These are phyloP conservation scores for Numenius phaeopus DNA, from an alignment of 2,797 vertebrate species.

Conservation along the genomic window DNA sequence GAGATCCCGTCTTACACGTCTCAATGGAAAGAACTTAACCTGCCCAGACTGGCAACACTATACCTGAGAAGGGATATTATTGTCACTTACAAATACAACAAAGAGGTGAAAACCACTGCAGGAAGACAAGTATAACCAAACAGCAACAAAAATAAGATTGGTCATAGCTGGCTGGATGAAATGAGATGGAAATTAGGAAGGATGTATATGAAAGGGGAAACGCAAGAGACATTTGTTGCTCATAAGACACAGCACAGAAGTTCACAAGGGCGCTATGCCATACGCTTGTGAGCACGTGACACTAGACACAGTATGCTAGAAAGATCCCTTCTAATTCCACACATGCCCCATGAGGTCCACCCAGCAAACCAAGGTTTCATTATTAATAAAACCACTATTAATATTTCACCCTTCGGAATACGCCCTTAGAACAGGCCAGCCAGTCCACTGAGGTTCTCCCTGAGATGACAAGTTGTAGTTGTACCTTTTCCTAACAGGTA, in stretches of 20 bases:
- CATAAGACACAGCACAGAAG: not conserved
- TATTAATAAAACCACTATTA: not conserved
- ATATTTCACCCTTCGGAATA: not conserved
- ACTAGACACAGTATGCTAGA: not conserved
- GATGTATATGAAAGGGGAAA: not conserved
- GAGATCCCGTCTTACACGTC: not conserved
- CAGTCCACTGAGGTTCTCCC: not conserved
- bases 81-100: not conserved
- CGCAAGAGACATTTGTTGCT: not conserved
- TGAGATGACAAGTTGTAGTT: not conserved
- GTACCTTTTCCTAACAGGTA: not conserved
- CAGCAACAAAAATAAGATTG: not conserved
- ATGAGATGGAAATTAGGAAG: not conserved
- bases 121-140: not conserved
- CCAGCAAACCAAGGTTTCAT: not conserved
- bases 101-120: rapidly evolving
- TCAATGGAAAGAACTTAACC: not conserved
- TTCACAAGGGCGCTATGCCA: not conserved
- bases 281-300: rapidly evolving
- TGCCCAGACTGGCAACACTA: not conserved
- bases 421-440: not conserved
- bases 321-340: not conserved
- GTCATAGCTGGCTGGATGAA: too few relatives aligned
- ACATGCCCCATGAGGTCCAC: not conserved
- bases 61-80: not conserved